Evolutionary conservation across 2,797 vertebrate species (phyloP).

Genomic region (Enteromius argenteus): DNA sequence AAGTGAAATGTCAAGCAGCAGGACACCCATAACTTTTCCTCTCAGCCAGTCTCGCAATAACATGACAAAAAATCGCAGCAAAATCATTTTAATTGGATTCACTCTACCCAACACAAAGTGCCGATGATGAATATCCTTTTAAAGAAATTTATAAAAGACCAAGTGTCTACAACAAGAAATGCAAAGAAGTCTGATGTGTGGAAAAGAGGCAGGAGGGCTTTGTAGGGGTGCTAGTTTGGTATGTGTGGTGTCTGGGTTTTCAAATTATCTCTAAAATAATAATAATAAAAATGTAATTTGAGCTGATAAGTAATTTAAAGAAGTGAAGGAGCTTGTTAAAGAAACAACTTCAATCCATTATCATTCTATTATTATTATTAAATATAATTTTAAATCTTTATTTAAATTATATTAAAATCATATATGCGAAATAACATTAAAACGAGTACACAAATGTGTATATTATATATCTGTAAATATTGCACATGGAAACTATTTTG

Average conservation of each 20-base stretch:
- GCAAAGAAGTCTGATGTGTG: neutral
- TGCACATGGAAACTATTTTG: neutral
- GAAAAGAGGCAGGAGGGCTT: neutral
- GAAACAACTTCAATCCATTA: neutral
- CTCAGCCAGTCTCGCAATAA: constrained; percentile 27
- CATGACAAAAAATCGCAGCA: constrained; percentile 2
- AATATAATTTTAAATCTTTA: neutral
- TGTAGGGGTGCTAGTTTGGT: neutral
- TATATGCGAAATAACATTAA: neutral
- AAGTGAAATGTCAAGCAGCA: constrained; percentile 68
- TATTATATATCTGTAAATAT: neutral
- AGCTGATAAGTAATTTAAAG: neutral
- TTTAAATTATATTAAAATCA: neutral
- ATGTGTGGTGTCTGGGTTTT: neutral
- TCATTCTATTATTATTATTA: neutral
- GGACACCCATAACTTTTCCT: constrained; percentile 47
- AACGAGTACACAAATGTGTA: neutral
- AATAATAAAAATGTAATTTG: neutral
- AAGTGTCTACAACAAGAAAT: constrained; percentile 7
- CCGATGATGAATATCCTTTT: constrained; percentile 8
- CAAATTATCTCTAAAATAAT: neutral
- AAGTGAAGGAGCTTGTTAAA: constrained; percentile 1
- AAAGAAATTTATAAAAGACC: constrained; percentile 14
- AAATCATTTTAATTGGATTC: constrained; percentile 45
- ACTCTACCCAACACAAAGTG: constrained; percentile 5